These are phyloP conservation scores for Lordiphosa stackelbergi DNA, from an alignment of 1,140 invertebrate species.

Conservation along the genomic window DNA sequence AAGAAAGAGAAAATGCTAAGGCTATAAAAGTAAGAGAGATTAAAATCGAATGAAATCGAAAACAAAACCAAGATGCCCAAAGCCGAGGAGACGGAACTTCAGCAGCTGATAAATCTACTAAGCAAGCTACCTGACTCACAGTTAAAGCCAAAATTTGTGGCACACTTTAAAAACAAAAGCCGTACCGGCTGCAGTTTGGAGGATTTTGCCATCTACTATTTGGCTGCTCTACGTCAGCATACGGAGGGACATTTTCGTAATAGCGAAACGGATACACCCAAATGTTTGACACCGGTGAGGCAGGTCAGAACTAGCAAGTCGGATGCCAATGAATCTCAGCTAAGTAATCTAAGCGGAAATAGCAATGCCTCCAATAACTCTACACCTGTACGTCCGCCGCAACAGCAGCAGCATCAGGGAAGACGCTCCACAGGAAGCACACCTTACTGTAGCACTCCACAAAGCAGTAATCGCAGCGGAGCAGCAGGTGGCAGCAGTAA, in stretches of 20 bases:
- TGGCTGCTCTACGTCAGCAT: slow-evolving; percentile 59
- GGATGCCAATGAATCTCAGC: slow-evolving; percentile 20
- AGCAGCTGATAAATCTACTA: slow-evolving; percentile 35
- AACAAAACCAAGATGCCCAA: slow-evolving; percentile 23
- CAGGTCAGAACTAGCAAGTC: slow-evolving; percentile 3
- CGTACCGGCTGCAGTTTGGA: slow-evolving; percentile 44
- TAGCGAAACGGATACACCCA: slow-evolving; percentile 38
- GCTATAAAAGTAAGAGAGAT: slow-evolving; percentile 16
- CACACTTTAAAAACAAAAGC: slow-evolving; percentile 22
- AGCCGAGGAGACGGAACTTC: slow-evolving; percentile 37
- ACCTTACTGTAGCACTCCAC: slow-evolving; percentile 49
- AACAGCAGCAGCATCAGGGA: slow-evolving; percentile 13
- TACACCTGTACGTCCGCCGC: slow-evolving; percentile 17
- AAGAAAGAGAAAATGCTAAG: slow-evolving; percentile 8
- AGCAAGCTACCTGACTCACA: slow-evolving; percentile 30
- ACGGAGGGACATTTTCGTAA: slow-evolving; percentile 53
- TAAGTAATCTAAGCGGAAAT: slow-evolving; percentile 16
- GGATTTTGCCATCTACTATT: slow-evolving; percentile 65
- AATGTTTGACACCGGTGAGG: slow-evolving; percentile 46
- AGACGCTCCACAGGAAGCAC: slow-evolving; percentile 26
- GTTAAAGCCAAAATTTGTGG: slow-evolving; percentile 27
- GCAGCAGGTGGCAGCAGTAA: neutral
- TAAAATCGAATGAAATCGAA: slow-evolving; percentile 11
- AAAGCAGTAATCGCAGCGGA: slow-evolving; percentile 29
- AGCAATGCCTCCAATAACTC: slow-evolving; percentile 16